Conservation (phyloP, 2,888 invertebrate genomes). For the Microchrysa polita region DNA sequence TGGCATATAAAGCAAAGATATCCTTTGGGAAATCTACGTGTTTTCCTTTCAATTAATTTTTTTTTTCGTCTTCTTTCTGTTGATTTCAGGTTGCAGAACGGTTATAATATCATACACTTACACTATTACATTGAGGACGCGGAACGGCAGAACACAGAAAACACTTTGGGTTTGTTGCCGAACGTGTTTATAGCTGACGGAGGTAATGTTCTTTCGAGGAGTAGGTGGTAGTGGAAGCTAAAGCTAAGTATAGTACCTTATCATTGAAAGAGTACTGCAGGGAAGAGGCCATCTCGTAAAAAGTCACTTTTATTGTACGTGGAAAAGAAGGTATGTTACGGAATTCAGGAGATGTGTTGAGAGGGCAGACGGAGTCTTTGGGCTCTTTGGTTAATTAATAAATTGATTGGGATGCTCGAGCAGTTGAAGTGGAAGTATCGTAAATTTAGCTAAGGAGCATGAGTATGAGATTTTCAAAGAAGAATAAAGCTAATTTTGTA, state of each 20-base stretch:
- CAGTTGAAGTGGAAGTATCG: conserved; percentile 4
- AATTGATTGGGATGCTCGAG: conserved; percentile 47
- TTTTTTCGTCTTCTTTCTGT: conserved; percentile 27
- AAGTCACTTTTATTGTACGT: conserved; percentile 1
- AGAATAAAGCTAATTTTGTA: too few relatives aligned
- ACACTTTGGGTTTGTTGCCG: not conserved
- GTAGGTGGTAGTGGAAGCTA: not conserved
- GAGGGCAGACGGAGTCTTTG: not conserved
- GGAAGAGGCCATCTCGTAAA: conserved; percentile 16
- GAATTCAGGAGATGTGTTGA: too few relatives aligned
- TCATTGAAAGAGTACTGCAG: not conserved
- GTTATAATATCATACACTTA: not conserved
- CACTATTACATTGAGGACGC: not conserved
- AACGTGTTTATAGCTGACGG: conserved; percentile 43
- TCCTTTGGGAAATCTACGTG: conserved; percentile 46
- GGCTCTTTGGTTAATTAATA: conserved; percentile 47
- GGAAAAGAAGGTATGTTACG: not conserved
- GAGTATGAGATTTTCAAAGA: too few relatives aligned
- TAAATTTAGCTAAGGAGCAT: not conserved
- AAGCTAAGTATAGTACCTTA: conserved; percentile 3
- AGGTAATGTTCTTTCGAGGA: conserved; percentile 35
- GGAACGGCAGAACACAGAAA: not conserved
- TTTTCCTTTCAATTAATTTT: conserved; percentile 45
- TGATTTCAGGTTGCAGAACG: conserved; percentile 6
- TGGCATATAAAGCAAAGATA: conserved; percentile 37